Evolutionary conservation across 2,797 vertebrate genomes (phyloP).

Genomic region (Coregonus suidteri): DNA sequence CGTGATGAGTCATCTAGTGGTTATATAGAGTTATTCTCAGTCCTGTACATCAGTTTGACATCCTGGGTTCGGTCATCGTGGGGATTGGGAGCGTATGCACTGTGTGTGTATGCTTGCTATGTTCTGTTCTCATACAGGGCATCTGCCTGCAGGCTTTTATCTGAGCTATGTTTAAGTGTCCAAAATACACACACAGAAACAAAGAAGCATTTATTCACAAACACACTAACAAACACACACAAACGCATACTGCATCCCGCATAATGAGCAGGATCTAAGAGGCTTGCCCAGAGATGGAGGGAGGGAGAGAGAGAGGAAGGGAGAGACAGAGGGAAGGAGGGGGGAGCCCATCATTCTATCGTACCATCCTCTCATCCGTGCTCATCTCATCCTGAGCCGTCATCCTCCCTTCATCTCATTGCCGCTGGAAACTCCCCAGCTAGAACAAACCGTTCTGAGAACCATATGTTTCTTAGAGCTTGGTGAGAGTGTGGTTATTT

Average conservation of each 20-base stretch:
- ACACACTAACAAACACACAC: neutral
- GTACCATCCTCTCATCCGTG: too few species aligned
- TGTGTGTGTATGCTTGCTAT: neutral
- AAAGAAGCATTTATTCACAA: neutral
- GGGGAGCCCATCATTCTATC: too few species aligned
- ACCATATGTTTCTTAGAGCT: too few species aligned
- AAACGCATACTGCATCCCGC: too few species aligned
- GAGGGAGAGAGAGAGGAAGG: neutral
- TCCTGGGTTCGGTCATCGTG: conserved; percentile 22
- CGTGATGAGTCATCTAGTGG: neutral
- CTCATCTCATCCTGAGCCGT: neutral
- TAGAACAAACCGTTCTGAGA: too few species aligned
- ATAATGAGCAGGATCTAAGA: neutral
- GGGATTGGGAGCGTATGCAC: conserved; percentile 4
- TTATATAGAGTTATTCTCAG: neutral
- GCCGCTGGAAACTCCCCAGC: neutral
- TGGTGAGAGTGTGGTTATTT: too few species aligned
- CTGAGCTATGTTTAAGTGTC: conserved; percentile 30
- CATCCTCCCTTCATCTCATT: conserved; percentile 12
- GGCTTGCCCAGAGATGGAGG: neutral
- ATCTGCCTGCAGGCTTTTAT: conserved; percentile 20
- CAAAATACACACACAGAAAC: neutral
- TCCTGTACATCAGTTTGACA: neutral
- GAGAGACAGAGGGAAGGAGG: too few species aligned
- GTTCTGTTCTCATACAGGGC: conserved; percentile 13